Evolutionary conservation across 2,888 invertebrate species (phyloP), one percentile per base, ranked within the genome.

Genomic region (Synanthedon andrenaeformis): DNA sequence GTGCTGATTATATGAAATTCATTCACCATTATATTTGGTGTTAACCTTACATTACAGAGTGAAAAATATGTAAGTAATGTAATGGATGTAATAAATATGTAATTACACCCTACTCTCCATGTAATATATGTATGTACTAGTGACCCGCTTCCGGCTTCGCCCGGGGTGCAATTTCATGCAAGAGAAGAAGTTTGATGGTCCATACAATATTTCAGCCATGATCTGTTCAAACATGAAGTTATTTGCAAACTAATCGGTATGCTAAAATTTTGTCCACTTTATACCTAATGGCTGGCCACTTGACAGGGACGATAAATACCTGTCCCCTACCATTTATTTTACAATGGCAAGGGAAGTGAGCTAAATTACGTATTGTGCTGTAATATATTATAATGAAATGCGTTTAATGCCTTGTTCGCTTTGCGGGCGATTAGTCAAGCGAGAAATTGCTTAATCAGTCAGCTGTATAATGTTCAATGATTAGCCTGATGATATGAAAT

Each of bases 381-480:
- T 75, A 72, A 75, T 79, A 72, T 76, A 81, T 82, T 79, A 68
- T 83, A 84, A 86, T 84, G 75, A 85, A 82, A 82, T 77, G 75
- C 74, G 72, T 76, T 35, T 35, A 35, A 35, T 35, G 35, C 35
- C 69, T 70, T 70, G 66, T 67, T 70, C 65, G 73, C 55, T 70
- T 66, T 72, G 72, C 66, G 63, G 65, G 61, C 59, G 74, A 66
- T 70, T 74, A 75, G 62, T 80, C 78, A 70, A 75, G 76, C 84
- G 78, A 65, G 71, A 79, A 86, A 87, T 86, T 83, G 86, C 79
- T 79, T 79, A 84, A 82, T 82, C 86, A 83, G 64, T 80, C 79
- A 74, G 70, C 80, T 83, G 84, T 82, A 74, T 74, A 80, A 79
- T 75, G 69, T 69, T 56, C 66, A 72, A 75, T 78, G 83, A 86